phyloP scores from a whole-genome alignment of 2,113 vertebrate species.

The Tenebrosternarchus preto region DNA sequence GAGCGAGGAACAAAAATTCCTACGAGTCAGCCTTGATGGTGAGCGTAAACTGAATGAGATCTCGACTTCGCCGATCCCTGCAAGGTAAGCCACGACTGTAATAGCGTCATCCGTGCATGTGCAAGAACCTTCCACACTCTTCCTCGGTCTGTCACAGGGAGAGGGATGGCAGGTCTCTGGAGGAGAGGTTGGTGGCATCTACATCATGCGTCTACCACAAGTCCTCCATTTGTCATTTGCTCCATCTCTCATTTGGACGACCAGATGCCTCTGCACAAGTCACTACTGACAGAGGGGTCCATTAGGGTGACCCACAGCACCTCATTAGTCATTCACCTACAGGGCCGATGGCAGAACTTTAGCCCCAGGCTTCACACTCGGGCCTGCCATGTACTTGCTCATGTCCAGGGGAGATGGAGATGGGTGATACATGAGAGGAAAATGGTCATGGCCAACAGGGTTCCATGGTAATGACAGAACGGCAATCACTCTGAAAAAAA shows the following conservation, averaged over 20 bases:
- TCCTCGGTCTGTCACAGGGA: constrained; percentile 55
- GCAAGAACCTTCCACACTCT: constrained; percentile 39
- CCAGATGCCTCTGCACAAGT: constrained; percentile 52
- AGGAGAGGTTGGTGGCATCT: constrained; percentile 61
- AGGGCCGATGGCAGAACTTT: constrained; percentile 34
- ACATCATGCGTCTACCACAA: constrained; percentile 63
- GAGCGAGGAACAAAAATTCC: constrained; percentile 13
- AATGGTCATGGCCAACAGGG: background rate
- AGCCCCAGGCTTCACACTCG: constrained; percentile 18
- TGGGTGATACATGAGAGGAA: background rate
- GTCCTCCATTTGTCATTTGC: constrained; percentile 62
- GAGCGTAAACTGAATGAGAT: background rate
- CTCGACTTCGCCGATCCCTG: background rate
- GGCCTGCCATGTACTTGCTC: background rate
- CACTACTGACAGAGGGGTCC: constrained; percentile 58
- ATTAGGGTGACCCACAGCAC: constrained; percentile 68
- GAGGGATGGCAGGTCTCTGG: constrained; percentile 39
- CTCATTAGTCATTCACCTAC: constrained; percentile 62
- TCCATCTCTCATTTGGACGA: constrained; percentile 53
- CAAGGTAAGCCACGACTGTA: background rate
- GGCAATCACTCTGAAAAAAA: too few species aligned
- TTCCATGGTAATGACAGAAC: background rate
- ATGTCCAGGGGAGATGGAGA: background rate
- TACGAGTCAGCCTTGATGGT: background rate
- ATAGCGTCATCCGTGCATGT: background rate